Base-by-base conservation (phyloP, 2,797 vertebrate species). In the Ptychadena robeensis region DNA sequence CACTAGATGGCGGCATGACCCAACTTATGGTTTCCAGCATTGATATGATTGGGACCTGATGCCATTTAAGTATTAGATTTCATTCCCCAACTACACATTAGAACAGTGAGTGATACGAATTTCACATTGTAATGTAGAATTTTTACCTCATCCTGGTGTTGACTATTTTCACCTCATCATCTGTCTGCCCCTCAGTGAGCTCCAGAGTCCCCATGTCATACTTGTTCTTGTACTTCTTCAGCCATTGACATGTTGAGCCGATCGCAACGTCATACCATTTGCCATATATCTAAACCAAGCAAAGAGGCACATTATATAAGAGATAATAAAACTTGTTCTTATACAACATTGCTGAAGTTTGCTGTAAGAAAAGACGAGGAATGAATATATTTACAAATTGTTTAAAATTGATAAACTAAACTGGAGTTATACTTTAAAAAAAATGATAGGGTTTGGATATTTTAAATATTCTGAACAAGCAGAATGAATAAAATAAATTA, bases 241-340 rank as follows among this genome's bases (percentile, higher is more conserved):
- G 72, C 87, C 94, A 89, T 0, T 80, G 87, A 82, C 95, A 96
- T 22, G 92, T 93, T 0, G 92, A 95, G 0, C 94, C 95, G 0
- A 91, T 30, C 0, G 93, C 96, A 0, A 98, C 4, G 1, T 94
- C 94, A 0, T 94, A 93, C 97, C 97, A 98, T 34, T 95, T 97
- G 31, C 97, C 97, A 0, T 95, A 91, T 78, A 97, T 93, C 97
- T 98, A 88, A 4, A 77, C 85, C 37, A 15, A 27, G 40, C 1
- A 32, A n/a, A 72, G 2, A 35, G 31, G 30, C 14, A 31, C 3
- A 44, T 12, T 35, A 14, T n/a, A 44, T 14, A 10, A 44, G 40
- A 44, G 14, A 44, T 44, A 15, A 12, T 18, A 44, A 44, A 44
- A n/a, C n/a, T n/a, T n/a, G n/a, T n/a, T n/a, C n/a, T n/a, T n/a